Base-by-base conservation (phyloP, 2,797 vertebrate species). In the Chromobotia macracanthus region DNA sequence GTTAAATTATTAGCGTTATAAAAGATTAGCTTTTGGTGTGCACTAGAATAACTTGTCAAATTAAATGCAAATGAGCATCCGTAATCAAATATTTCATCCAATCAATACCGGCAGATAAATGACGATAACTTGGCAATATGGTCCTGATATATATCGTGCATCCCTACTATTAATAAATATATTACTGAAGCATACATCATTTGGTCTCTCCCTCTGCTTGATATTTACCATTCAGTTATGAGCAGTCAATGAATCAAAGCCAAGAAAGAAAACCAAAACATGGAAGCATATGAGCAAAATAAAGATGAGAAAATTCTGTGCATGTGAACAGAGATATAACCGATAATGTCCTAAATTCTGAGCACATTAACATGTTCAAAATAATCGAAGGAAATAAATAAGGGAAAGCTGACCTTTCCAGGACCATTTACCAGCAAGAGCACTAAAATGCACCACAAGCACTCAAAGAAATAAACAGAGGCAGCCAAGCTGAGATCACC, bases 271-370 rank as follows among this genome's bases (percentile, higher is more conserved):
- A 56, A 75, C n/a, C 9, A 75, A 80, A 72, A 41, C 35, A 76
- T 80, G 82, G 48, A 80, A 80, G 78, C 77, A 76, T 76, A 55
- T 80, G 72, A 67, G 77, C 61, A 80, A 83, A 60, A 75, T 63
- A 73, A 82, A 70, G 18, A 74, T 70, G 48, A 68, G 15, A 65
- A 70, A 64, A 79, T 79, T 75, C 65, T 46, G 56, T 31, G 50
- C 65, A 71, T 63, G 41, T 75, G 48, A 74, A 79, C 56, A 53
- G 63, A 61, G 18, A 18, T 28, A 63, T 76, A 60, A 72, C 11
- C 51, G 44, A 73, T 78, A 68, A 75, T 1, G 75, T 44, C 61
- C 74, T 67, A 60, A 56, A 71, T 11, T 6, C 21, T 53, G 18
- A 53, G 50, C 16, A n/a, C 12, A 9, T 64, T 55, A 23, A n/a